A percentile compares a stretch with the other conserved stretches of the same genome.
Conservation (phyloP, 2,113 vertebrate species). For the Phylloscopus trochilus region DNA sequence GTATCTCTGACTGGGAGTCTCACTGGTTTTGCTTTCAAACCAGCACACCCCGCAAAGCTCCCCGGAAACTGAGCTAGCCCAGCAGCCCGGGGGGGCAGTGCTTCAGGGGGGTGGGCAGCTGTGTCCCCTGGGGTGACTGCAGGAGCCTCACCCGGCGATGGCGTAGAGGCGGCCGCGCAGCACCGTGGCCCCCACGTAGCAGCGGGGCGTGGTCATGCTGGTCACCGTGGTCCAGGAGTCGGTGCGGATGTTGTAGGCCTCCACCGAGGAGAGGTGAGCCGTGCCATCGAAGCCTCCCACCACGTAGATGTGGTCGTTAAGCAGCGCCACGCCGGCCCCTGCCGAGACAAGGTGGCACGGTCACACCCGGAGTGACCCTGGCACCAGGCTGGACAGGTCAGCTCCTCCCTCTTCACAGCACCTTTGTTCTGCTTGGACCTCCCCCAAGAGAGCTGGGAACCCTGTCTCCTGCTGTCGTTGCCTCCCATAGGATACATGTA, state of each 20-base stretch:
- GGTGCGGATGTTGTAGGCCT: slow-evolving; percentile 95
- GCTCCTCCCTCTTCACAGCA: neutral
- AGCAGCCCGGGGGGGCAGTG: no score
- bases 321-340: slow-evolving; percentile 94
- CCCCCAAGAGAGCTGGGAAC: neutral
- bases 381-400: neutral
- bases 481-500: accelerated
- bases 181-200: slow-evolving; percentile 95
- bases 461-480: neutral
- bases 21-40: no score
- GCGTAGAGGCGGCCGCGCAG: slow-evolving; percentile 93
- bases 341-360: neutral
- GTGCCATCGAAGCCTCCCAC: slow-evolving; percentile 97
- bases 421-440: accelerated
- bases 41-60: no score
- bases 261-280: slow-evolving; percentile 92
- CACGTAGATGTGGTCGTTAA: slow-evolving; percentile 97
- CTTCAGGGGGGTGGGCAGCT: neutral
- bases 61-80: no score
- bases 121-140: accelerated
- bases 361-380: neutral
- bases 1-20: no score
- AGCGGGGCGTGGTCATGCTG: slow-evolving; percentile 95
- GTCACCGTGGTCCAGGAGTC: slow-evolving; percentile 97
- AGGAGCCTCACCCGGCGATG: slow-evolving; percentile 89